A percentile compares a stretch with the other conserved stretches of the same genome.
These are phyloP conservation scores for sheep (Ovis aries) DNA, from an alignment of 2,113 vertebrate species.

Conservation along the genomic window DNA sequence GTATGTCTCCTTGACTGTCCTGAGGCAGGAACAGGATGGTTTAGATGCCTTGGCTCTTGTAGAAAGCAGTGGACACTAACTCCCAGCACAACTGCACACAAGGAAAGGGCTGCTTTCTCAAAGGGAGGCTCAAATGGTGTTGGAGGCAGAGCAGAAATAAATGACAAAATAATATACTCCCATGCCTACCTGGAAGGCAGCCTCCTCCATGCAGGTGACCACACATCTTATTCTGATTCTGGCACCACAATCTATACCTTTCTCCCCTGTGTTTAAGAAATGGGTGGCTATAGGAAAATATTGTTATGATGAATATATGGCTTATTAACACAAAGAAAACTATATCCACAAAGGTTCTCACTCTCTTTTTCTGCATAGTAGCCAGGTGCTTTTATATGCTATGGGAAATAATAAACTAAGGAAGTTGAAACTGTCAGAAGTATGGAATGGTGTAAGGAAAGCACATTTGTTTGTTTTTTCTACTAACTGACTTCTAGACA, in stretches of 20 bases:
- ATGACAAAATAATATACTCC: background rate
- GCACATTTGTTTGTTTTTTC: background rate
- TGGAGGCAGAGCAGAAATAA: background rate
- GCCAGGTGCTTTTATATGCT: background rate
- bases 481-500: background rate
- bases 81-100: too few relatives aligned
- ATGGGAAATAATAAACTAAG: background rate
- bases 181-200: background rate
- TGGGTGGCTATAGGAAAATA: background rate
- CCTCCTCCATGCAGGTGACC: background rate
- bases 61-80: background rate
- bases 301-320: background rate
- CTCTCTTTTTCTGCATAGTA: background rate
- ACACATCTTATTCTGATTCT: background rate
- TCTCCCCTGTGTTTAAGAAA: background rate
- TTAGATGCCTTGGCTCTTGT: background rate
- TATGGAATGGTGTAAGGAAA: background rate
- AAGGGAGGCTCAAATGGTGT: background rate
- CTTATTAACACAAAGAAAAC: background rate
- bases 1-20: background rate
- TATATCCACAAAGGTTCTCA: background rate
- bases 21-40: background rate
- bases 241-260: background rate
- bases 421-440: background rate
- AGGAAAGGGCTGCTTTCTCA: background rate